Conservation (phyloP, 2,888 invertebrate species). For the Papilio demoleus region DNA sequence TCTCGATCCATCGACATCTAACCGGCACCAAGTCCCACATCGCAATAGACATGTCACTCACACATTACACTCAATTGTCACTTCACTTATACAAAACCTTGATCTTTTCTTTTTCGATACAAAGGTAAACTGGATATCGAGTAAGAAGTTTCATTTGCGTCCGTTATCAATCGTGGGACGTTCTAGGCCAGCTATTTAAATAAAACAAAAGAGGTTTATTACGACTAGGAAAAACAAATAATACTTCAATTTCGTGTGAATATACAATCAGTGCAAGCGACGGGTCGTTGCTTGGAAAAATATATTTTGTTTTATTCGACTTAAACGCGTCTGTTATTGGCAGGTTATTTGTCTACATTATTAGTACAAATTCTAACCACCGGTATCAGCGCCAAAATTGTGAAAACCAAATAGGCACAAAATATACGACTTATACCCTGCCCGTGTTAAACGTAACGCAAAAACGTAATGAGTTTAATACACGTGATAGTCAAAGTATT, state of each 20-base stretch:
- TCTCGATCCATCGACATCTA: slow-evolving; percentile 75
- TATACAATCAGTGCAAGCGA: no score
- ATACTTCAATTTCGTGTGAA: no score
- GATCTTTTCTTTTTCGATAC: background rate
- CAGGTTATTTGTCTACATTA: no score
- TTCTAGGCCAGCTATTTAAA: background rate
- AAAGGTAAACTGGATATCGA: background rate
- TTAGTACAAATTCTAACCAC: no score
- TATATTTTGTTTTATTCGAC: no score
- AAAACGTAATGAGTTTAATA: background rate
- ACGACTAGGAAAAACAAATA: background rate
- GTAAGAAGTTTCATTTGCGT: background rate
- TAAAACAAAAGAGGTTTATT: background rate
- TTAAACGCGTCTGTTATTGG: no score
- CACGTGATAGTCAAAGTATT: background rate
- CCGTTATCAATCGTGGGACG: background rate
- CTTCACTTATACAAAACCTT: slow-evolving; percentile 33
- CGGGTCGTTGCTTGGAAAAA: background rate
- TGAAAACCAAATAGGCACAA: no score
- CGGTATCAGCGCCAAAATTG: no score
- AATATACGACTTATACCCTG: no score
- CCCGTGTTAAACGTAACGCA: background rate
- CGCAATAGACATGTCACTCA: slow-evolving; percentile 61
- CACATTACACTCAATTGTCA: slow-evolving; percentile 43
- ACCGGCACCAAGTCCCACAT: slow-evolving; percentile 76